Evolutionary conservation across 2,888 invertebrate species (phyloP).

Genomic region (Monopis laevigella): DNA sequence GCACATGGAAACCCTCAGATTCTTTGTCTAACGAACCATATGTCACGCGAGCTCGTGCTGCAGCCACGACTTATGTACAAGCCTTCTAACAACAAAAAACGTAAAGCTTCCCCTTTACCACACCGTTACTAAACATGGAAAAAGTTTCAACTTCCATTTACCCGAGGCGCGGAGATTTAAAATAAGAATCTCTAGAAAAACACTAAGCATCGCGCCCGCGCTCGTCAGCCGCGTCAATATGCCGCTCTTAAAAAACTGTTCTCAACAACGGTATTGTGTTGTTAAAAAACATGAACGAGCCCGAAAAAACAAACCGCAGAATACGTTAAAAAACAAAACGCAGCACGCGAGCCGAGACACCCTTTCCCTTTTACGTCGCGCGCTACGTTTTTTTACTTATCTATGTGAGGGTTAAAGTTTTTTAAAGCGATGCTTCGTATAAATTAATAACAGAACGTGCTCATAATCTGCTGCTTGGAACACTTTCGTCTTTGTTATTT

Average conservation of each 20-base stretch:
- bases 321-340: constrained; percentile 59
- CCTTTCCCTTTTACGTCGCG: constrained; percentile 67
- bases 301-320: constrained; percentile 64
- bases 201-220: constrained; percentile 26
- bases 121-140: constrained; percentile 51
- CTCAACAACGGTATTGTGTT: constrained; percentile 60
- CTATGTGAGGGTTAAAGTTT: constrained; percentile 59
- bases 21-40: constrained; percentile 51
- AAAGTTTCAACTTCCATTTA: constrained; percentile 48
- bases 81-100: constrained; percentile 21
- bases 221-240: constrained; percentile 46
- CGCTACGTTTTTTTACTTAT: constrained; percentile 53
- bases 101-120: constrained; percentile 46
- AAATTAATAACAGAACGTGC: constrained; percentile 67
- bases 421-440: constrained; percentile 59
- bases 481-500: constrained; percentile 64
- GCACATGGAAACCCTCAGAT: constrained; percentile 23
- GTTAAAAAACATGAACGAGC: constrained; percentile 63
- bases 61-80: background rate
- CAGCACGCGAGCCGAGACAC: constrained; percentile 61
- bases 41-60: constrained; percentile 45
- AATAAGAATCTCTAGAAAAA: constrained; percentile 50
- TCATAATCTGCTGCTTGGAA: constrained; percentile 61
- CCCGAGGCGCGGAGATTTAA: constrained; percentile 48
- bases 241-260: constrained; percentile 59